These are phyloP conservation scores for Cyclopterus lumpus DNA, from an alignment of 2,797 vertebrate species.

Conservation along the genomic window DNA sequence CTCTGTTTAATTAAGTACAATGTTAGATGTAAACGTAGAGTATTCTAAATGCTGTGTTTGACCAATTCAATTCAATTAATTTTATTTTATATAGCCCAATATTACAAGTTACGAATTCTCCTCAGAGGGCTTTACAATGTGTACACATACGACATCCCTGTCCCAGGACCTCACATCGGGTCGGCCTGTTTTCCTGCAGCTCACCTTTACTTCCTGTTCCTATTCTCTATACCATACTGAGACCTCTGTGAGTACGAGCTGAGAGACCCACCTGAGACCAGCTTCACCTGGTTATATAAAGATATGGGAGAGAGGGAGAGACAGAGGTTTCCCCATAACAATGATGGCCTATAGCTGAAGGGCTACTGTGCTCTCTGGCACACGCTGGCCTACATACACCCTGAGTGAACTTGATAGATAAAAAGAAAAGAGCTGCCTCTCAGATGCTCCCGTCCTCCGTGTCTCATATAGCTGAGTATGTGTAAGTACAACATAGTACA, in stretches of 20 bases:
- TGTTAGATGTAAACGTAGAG: neutral
- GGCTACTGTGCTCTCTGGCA: slow-evolving; percentile 51
- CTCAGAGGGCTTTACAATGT: too few species aligned
- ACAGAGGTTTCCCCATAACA: slow-evolving; percentile 19
- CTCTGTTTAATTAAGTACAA: neutral
- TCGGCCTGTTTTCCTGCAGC: neutral
- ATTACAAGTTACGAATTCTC: too few species aligned
- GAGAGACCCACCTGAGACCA: slow-evolving; percentile 55
- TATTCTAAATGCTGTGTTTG: neutral
- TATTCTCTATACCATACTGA: neutral
- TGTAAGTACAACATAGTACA: slow-evolving; percentile 28
- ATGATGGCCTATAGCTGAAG: slow-evolving; percentile 60
- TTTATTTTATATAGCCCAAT: too few species aligned
- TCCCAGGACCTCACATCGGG: too few species aligned
- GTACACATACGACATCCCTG: too few species aligned
- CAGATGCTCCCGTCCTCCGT: slow-evolving; percentile 14
- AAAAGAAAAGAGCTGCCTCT: slow-evolving; percentile 38
- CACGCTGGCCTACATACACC: slow-evolving; percentile 72
- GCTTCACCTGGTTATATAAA: slow-evolving; percentile 68
- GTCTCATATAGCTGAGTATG: slow-evolving; percentile 41
- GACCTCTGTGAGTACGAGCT: neutral
- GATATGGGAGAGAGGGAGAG: neutral
- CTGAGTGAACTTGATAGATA: slow-evolving; percentile 54
- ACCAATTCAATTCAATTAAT: too few species aligned
- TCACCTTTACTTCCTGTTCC: neutral